phyloP scores from a whole-genome alignment of 2,113 vertebrate genomes.

The Cinclus cinclus region DNA sequence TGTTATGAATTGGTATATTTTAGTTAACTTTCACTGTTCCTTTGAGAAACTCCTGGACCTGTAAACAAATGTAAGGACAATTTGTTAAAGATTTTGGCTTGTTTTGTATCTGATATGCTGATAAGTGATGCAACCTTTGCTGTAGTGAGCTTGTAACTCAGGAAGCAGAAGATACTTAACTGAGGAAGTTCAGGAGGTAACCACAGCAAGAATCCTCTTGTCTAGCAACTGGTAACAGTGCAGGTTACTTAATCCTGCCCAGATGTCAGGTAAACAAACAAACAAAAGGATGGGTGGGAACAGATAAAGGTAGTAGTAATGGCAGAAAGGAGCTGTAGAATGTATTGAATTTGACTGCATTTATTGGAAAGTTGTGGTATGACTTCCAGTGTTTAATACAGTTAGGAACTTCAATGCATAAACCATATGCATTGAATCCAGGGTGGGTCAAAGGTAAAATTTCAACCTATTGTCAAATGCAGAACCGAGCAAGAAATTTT shows the following conservation, averaged over 20 bases:
- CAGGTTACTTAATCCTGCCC: neutral
- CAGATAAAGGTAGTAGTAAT: neutral
- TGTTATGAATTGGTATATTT: neutral
- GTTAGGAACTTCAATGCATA: neutral
- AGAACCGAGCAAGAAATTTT: neutral
- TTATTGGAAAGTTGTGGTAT: neutral
- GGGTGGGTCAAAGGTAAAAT: neutral
- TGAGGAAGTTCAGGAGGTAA: neutral
- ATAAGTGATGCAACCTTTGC: neutral
- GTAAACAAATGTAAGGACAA: neutral
- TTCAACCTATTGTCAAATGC: neutral
- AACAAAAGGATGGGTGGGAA: neutral
- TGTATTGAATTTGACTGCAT: neutral
- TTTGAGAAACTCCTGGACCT: neutral
- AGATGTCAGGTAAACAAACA: neutral
- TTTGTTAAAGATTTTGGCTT: neutral
- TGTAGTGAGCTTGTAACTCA: neutral
- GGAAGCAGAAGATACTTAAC: neutral
- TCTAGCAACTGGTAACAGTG: neutral
- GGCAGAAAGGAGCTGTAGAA: neutral
- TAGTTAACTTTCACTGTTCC: neutral
- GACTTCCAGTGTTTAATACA: neutral
- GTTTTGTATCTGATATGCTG: neutral
- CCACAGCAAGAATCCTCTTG: neutral
- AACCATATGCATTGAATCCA: neutral